Base-by-base conservation (phyloP, 1,140 invertebrate species). In the Drosophila sturtevanti region DNA sequence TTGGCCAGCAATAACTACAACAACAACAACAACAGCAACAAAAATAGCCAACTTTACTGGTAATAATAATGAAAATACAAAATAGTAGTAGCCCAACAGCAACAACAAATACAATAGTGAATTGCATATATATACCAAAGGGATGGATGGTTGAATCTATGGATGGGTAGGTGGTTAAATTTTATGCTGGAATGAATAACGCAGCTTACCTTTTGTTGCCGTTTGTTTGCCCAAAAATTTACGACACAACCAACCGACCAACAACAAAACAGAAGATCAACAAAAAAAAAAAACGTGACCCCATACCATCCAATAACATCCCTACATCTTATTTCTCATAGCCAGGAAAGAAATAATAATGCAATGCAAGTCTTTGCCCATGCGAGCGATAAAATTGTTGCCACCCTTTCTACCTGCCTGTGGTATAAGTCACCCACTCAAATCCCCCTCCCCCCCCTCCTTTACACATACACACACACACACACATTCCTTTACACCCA, bases 51-150 rank as follows among this genome's bases (percentile, higher is more conserved):
- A 68, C 66, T 68, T 70, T 63, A 37, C 18, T 68, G 70, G 81
- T 87, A 71, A 86, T 81, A 82, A 86, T 86, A 86, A 86, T 86
- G 82, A 85, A 85, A 81, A 85, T 81, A 69, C 72, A 74, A 75
- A 69, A 64, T 62, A 72, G 71, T 68, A 48, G 41, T 48, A 11
- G 41, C 7, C 41, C 41, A 48, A 48, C 41, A 48, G 11, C 41
- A 9, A 21, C 10, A 48, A 11, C 16, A 21, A 4, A 2, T 4
- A 18, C 62, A 85, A 84, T 79, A 85, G 72, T 60, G 24, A n/a
- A n/a, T n/a, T n/a, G n/a, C n/a, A n/a, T n/a, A n/a, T n/a, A n/a
- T n/a, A n/a, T 14, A 14, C 51, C 64, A 81, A 65, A 56, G 58
- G 64, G 66, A 60, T 51, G 18, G 66, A 51, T 64, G 68, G 27